Evolutionary conservation across 2,113 vertebrate species (phyloP).

Genomic region (Myocastor coypus): DNA sequence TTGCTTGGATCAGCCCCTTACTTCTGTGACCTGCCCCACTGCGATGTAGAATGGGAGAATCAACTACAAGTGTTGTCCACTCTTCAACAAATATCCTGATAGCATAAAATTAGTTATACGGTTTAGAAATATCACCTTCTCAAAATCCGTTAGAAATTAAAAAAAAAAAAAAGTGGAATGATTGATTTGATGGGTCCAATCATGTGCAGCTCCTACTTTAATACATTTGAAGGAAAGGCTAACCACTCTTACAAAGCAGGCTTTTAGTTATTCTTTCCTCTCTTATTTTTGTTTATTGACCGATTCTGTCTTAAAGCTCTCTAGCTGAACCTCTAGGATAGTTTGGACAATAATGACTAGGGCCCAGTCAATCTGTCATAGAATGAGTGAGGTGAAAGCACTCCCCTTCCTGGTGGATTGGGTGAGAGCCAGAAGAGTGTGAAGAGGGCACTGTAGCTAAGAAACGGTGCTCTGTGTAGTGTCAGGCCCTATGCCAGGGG

Average conservation of each 20-base stretch:
- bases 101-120: background rate
- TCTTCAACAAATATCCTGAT: background rate
- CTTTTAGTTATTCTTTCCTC: background rate
- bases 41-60: background rate
- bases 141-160: background rate
- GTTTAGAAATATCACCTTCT: background rate
- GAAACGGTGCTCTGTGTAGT: accelerated
- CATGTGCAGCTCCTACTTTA: background rate
- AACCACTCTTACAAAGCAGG: background rate
- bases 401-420: background rate
- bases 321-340: background rate
- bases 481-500: background rate
- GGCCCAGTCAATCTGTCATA: background rate
- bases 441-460: background rate
- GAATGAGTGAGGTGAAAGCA: background rate
- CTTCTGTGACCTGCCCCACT: background rate
- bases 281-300: background rate
- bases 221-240: too few relatives aligned
- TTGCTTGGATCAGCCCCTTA: background rate
- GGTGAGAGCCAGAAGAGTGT: background rate
- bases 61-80: background rate
- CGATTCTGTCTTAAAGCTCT: background rate
- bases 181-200: background rate
- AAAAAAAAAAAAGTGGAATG: background rate
- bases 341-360: background rate